Percentiles rank a stretch among this genome's conserved stretches.
Evolutionary conservation across 2,113 vertebrate species (phyloP).

Genomic region (Raja brachyura): DNA sequence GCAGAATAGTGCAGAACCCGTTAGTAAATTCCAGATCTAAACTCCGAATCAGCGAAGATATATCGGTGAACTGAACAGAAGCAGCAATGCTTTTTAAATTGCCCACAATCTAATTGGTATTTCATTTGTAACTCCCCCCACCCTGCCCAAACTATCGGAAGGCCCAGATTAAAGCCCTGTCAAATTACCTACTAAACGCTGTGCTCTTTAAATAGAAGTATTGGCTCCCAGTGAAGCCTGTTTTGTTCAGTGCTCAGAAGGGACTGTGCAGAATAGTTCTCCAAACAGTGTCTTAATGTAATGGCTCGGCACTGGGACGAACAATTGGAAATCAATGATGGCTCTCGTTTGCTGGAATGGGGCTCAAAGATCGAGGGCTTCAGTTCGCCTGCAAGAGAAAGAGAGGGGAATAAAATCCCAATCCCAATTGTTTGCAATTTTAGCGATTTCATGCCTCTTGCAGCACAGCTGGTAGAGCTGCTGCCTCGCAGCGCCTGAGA

Average conservation of each 20-base stretch:
- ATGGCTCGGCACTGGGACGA: background rate
- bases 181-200: slow-evolving; percentile 23
- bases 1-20: slow-evolving; percentile 6
- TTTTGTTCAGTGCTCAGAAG: slow-evolving; percentile 24
- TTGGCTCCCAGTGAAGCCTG: background rate
- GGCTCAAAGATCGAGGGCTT: background rate
- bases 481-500: no score
- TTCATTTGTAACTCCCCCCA: slow-evolving; percentile 1
- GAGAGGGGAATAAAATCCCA: no score
- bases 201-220: slow-evolving; percentile 19
- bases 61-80: slow-evolving; percentile 31
- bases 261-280: background rate
- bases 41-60: slow-evolving; percentile 4
- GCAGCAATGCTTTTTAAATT: slow-evolving; percentile 19
- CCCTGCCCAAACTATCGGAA: background rate
- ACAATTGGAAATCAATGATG: background rate
- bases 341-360: background rate
- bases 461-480: no score
- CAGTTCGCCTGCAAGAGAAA: no score
- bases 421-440: no score
- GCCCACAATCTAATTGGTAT: slow-evolving; percentile 24
- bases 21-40: slow-evolving; percentile 34
- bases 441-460: no score
- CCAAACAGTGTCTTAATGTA: slow-evolving; percentile 18
- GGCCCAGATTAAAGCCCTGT: slow-evolving; percentile 27